Base-by-base conservation (phyloP, 2,888 invertebrate genomes). In the Glyphotaelius pellucidus region DNA sequence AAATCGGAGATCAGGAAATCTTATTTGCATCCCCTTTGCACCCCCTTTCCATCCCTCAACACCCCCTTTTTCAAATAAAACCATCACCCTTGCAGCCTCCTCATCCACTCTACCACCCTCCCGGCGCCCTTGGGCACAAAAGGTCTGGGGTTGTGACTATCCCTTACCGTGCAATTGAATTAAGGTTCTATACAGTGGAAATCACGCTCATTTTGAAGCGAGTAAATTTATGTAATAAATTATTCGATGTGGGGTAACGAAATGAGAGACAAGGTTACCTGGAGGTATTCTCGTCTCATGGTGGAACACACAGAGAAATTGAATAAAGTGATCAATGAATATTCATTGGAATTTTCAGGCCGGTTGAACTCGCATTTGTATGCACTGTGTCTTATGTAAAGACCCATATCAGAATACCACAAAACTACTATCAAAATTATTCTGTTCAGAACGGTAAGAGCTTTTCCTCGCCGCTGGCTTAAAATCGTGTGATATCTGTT, bases 101-200 rank as follows among this genome's bases (percentile, higher is more conserved):
- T 2, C 25, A 67, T 4, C 67, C 67, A 67, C 67, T 25, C 67
- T 19, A 19, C 19, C 5, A 4, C 52, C 14, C 52, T 67, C 25
- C 67, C 25, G 67, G n/a, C 25, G 67, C 67, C 67, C 67, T 67
- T 31, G 52, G 47, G 87, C 52, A 52, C 87, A 52, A 87, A 87
- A 87, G 87, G 87, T 87, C 67, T 47, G 31, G 25, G 87, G 87
- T 30, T 87, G 15, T 67, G 87, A 67, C 87, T 87, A 87, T 87
- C 87, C 67, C 67, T 87, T 81, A 86, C 80, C 80, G 80, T 86
- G 86, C 90, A 90, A 90, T 90, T 90, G 90, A 90, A 90, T 90
- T 90, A 90, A 83, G 80, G 52, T 35, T 67, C 87, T 87, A 87
- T 86, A 86, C 85, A 86, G 85, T 86, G 42, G 85, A 86, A 86